These are phyloP conservation scores for Drosophila mayaguana DNA, from an alignment of 2,888 invertebrate species.

Conservation along the genomic window DNA sequence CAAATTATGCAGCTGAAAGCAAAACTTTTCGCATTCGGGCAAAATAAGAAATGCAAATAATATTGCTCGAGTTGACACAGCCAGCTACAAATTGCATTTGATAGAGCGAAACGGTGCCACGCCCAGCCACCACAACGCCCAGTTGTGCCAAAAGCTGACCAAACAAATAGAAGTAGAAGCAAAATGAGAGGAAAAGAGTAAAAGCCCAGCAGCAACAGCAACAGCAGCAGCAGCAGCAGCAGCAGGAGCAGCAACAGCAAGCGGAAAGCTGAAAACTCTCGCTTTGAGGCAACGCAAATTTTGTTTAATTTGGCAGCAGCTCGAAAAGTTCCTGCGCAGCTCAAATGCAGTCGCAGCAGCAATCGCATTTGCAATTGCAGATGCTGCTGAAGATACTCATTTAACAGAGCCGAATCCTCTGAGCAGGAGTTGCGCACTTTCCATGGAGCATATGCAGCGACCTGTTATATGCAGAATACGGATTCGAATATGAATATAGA, in stretches of 20 bases:
- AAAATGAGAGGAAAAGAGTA: slow-evolving; percentile 13
- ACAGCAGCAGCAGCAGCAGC: background rate
- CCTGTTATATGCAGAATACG: background rate
- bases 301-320: slow-evolving; percentile 74
- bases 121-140: slow-evolving; percentile 26
- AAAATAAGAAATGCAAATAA: slow-evolving; percentile 73
- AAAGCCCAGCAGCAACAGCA: slow-evolving; percentile 8
- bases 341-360: slow-evolving; percentile 21
- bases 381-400: slow-evolving; percentile 20
- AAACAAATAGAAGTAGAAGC: slow-evolving; percentile 27
- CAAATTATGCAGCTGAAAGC: slow-evolving; percentile 35
- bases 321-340: slow-evolving; percentile 59
- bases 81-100: slow-evolving; percentile 65
- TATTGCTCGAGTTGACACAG: slow-evolving; percentile 56
- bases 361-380: slow-evolving; percentile 9
- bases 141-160: slow-evolving; percentile 50
- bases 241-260: slow-evolving; percentile 2
- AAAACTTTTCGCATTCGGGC: slow-evolving; percentile 45
- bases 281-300: slow-evolving; percentile 53
- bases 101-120: slow-evolving; percentile 42
- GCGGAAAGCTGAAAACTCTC: slow-evolving; percentile 21
- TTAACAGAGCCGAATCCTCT: background rate
- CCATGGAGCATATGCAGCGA: background rate
- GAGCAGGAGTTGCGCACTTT: background rate
- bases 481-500: background rate